Evolutionary conservation across 2,113 vertebrate genomes (phyloP).

Genomic region (Nasalis larvatus): DNA sequence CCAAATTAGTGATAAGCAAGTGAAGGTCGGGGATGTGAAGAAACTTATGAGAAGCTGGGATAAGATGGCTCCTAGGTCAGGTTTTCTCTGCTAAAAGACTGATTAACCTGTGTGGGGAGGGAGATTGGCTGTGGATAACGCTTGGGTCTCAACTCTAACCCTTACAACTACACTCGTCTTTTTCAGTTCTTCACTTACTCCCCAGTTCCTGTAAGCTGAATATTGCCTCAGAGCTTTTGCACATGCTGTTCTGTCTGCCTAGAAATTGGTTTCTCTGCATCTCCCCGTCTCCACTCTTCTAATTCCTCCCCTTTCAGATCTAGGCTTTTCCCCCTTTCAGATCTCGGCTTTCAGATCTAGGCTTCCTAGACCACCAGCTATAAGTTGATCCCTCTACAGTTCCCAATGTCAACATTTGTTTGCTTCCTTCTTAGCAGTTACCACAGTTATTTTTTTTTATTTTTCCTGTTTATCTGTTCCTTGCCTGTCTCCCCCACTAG

Average conservation of each 20-base stretch:
- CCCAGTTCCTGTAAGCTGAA: neutral
- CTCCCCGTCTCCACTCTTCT: neutral
- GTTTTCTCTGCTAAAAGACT: neutral
- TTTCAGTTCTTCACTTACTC: neutral
- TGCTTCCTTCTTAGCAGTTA: neutral
- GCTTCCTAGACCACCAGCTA: neutral
- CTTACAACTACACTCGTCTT: accelerated
- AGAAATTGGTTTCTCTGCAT: neutral
- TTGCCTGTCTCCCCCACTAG: neutral
- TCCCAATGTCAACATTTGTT: neutral
- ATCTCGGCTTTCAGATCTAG: too few species aligned
- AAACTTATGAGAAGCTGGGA: neutral
- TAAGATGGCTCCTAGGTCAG: neutral
- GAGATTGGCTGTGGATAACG: neutral
- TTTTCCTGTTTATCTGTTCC: neutral
- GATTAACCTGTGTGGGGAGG: neutral
- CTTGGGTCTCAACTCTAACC: neutral
- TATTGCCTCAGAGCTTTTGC: neutral
- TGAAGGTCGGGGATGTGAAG: neutral
- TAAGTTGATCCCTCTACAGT: neutral
- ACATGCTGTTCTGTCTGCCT: neutral
- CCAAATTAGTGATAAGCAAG: neutral
- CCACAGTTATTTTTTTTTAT: neutral
- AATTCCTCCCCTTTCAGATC: neutral
- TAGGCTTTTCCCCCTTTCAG: too few species aligned